Base-by-base conservation (phyloP, 35 echinoderm and acorn worm species). In the Stichopus chloronotus region DNA sequence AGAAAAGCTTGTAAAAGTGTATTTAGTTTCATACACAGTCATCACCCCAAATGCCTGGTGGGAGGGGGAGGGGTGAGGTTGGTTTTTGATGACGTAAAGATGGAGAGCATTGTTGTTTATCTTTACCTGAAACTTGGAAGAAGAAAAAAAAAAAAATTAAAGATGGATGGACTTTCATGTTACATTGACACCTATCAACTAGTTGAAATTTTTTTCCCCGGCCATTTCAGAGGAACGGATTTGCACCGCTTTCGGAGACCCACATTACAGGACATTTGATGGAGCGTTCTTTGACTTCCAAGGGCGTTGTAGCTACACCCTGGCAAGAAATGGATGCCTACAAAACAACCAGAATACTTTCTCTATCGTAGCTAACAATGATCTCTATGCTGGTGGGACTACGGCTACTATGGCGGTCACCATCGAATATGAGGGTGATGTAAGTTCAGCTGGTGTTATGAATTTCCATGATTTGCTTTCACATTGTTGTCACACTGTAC, bases 251-350 rank as follows among this genome's bases (percentile, higher is more conserved):
- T 98, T 91, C 93, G 97, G 97, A 81, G 97, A 98, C 58, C 97
- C 97, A 58, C 97, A 98, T 87, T 98, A 98, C 60, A 92, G 93
- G 55, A 98, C 97, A 59, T 98, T 98, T 57, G 97, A 98, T 88
- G 93, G 93, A 9, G 52, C 55, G 58, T 92, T 86, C 93, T 93
- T 94, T 25, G 93, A 95, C 87, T 98, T 96, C 93, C 97, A 98
- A 72, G 97, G 97, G 1, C 92, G 94, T 4, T 98, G 97, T 56
- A 96, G 94, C 14, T 98, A 98, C 60, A 43, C 25, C 13, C 53
- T 87, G 43, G 57, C 61, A 20, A 53, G 19, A 58, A n/a, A 85
- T 58, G 82, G 82, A 56, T 85, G 82, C 16, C 3, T 23, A 0
- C 17, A 17, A 9, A 9, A 7, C 8, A 85, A 56, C 24, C 0